A percentile compares a stretch with the other conserved stretches of the same genome.
These are phyloP conservation scores for Semnornis frantzii DNA, from an alignment of 2,113 vertebrate species.

Conservation along the genomic window DNA sequence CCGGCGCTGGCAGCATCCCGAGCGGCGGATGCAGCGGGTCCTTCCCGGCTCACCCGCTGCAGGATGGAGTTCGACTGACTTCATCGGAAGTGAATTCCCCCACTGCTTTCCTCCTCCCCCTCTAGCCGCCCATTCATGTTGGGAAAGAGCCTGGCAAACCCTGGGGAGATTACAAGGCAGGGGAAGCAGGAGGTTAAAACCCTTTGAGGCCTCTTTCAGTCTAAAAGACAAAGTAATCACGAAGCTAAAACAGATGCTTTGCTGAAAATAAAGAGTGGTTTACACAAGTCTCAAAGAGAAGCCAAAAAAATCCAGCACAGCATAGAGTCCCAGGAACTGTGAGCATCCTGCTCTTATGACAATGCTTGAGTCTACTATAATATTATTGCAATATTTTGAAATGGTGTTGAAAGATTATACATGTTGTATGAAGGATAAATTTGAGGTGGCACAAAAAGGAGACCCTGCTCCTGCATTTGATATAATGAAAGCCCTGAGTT, in stretches of 20 bases:
- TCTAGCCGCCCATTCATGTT: slow-evolving; percentile 19
- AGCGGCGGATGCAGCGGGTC: background rate
- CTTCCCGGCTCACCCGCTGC: background rate
- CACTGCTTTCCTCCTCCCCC: background rate
- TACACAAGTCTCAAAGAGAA: slow-evolving; percentile 20
- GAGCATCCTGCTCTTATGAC: slow-evolving; percentile 40
- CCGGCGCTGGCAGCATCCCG: background rate
- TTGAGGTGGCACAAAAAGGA: background rate
- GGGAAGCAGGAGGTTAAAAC: slow-evolving; percentile 36
- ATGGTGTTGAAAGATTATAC: background rate
- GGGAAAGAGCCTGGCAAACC: slow-evolving; percentile 50
- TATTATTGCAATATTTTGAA: slow-evolving; percentile 1
- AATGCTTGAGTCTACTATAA: background rate
- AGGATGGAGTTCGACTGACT: background rate
- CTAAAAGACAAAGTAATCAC: slow-evolving; percentile 23
- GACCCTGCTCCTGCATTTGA: accelerated
- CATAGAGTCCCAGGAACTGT: background rate
- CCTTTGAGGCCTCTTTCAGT: slow-evolving; percentile 34
- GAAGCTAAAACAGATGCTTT: slow-evolving; percentile 55
- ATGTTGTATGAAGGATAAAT: background rate
- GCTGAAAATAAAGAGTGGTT: slow-evolving; percentile 49
- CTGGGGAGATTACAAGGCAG: slow-evolving; percentile 37
- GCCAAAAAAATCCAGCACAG: background rate
- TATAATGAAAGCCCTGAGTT: background rate
- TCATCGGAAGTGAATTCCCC: slow-evolving; percentile 41